A percentile compares a stretch with the other conserved stretches of the same genome.
phyloP scores from a whole-genome alignment of 1,140 invertebrate genomes.

The Anoplophora glabripennis region DNA sequence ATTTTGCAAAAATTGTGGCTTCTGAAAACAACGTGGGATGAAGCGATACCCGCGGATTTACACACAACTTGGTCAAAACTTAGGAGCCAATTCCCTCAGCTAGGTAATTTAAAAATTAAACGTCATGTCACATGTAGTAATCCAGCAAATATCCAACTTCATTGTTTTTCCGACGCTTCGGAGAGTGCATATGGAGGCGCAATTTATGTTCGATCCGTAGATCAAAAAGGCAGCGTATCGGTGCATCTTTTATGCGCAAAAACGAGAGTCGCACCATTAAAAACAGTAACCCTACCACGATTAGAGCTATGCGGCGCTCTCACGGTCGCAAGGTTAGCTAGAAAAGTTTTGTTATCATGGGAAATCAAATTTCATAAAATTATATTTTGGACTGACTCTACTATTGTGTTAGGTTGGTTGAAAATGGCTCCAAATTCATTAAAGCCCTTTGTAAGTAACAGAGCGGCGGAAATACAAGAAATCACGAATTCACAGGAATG shows the following conservation, averaged over 20 bases:
- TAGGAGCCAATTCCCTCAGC: neutral
- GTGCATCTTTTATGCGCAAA: slow-evolving; percentile 24
- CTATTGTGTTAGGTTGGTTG: neutral
- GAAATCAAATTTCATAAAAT: neutral
- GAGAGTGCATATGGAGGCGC: slow-evolving; percentile 39
- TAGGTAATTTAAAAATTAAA: neutral
- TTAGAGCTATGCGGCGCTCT: slow-evolving; percentile 36
- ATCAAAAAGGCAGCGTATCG: neutral
- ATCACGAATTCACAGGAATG: slow-evolving; percentile 27
- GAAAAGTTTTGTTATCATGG: neutral
- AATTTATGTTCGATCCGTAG: slow-evolving; percentile 38
- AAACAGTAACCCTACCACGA: slow-evolving; percentile 33
- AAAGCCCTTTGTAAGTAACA: slow-evolving; percentile 41
- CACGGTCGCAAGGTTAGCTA: slow-evolving; percentile 16
- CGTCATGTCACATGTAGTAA: neutral
- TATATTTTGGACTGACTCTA: slow-evolving; percentile 7
- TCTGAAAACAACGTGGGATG: neutral
- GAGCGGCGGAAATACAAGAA: slow-evolving; percentile 35
- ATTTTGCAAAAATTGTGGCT: slow-evolving; percentile 9
- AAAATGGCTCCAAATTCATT: slow-evolving; percentile 27
- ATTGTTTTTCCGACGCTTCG: slow-evolving; percentile 43
- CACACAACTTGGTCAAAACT: neutral
- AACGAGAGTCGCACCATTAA: slow-evolving; percentile 32
- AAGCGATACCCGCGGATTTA: neutral
- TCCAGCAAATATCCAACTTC: slow-evolving; percentile 1